Percentiles rank a stretch among this genome's conserved stretches.
phyloP scores from a whole-genome alignment of 2,797 vertebrate species.

The Poecilia gillii region DNA sequence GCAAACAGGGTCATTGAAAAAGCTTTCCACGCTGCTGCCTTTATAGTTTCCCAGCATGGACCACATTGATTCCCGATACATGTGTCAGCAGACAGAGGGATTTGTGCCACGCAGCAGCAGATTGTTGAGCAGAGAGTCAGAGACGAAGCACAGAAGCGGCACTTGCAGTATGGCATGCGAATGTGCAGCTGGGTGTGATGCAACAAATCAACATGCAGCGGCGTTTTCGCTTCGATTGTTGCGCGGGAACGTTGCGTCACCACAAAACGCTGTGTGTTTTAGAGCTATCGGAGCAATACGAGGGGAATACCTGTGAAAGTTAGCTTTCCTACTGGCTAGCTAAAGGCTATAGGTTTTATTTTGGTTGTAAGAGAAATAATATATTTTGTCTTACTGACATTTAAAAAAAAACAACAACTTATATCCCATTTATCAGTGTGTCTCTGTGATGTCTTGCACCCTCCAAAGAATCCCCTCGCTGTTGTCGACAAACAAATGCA shows the following conservation, averaged over 20 bases:
- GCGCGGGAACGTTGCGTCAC: background rate
- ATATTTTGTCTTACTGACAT: no score
- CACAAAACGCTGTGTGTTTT: background rate
- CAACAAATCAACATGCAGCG: slow-evolving; percentile 17
- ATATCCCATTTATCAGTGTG: background rate
- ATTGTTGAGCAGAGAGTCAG: slow-evolving; percentile 39
- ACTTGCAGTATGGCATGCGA: background rate
- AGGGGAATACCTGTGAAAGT: background rate
- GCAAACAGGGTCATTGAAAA: slow-evolving; percentile 40
- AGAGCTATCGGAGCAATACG: background rate
- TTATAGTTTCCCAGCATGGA: slow-evolving; percentile 48
- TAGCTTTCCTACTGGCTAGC: background rate
- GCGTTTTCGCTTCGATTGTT: background rate
- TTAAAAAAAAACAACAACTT: background rate
- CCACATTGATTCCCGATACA: slow-evolving; percentile 71
- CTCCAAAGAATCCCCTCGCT: background rate
- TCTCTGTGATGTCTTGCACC: background rate
- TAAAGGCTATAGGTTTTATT: background rate
- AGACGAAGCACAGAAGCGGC: slow-evolving; percentile 18
- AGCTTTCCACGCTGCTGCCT: slow-evolving; percentile 49
- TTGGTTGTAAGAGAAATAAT: background rate
- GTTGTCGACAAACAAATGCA: background rate
- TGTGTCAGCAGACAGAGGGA: slow-evolving; percentile 60
- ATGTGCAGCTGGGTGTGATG: slow-evolving; percentile 19
- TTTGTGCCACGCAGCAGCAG: slow-evolving; percentile 40